Evolutionary conservation across 2,888 invertebrate genomes (phyloP), one percentile per base, ranked within the genome.

Genomic region (Iselma pallidipennis): DNA sequence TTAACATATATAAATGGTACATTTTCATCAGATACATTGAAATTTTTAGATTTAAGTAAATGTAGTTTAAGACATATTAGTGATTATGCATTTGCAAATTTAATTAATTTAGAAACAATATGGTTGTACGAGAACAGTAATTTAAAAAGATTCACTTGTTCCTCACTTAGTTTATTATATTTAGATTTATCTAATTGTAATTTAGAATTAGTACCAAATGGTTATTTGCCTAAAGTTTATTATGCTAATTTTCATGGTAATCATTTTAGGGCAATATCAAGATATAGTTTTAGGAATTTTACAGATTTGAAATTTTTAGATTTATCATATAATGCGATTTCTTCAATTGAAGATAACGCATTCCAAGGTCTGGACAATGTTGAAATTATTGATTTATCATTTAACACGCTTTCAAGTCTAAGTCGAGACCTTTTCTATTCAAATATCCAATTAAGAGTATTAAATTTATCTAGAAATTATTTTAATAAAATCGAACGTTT

Each of bases 401-500:
- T 85, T 78, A 92, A 92, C 77, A 87, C 87, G 77, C 84, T 92
- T 57, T 84, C 85, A 0, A 74, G 78, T 5, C 75, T 92, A 66
- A 86, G 87, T 57, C 83, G 86, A 65, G 83, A 86, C 49, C 82
- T 86, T 2, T 86, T 92, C 68, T 77, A 83, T 31, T 83, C 86
- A 66, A 90, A 88, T 78, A 83, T 85, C 14, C 83, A 85, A 1
- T 77, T 92, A 26, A 83, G 83, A 4, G 81, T 83, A 52, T 77
- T 92, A 12, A 88, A 88, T 75, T 74, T 92, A 33, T 88, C 90
- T 3, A 83, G 87, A 69, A 90, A 90, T 75, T 88, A 88, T 71
- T 77, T 90, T 1, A 85, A 83, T 51, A 82, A 81, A 67, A 81
- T 90, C 28, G 85, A 86, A 16, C 84, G 84, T 74, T 79, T 90